Evolutionary conservation across 2,113 vertebrate species (phyloP).

Genomic region (Machaerirhynchus nigripectus): DNA sequence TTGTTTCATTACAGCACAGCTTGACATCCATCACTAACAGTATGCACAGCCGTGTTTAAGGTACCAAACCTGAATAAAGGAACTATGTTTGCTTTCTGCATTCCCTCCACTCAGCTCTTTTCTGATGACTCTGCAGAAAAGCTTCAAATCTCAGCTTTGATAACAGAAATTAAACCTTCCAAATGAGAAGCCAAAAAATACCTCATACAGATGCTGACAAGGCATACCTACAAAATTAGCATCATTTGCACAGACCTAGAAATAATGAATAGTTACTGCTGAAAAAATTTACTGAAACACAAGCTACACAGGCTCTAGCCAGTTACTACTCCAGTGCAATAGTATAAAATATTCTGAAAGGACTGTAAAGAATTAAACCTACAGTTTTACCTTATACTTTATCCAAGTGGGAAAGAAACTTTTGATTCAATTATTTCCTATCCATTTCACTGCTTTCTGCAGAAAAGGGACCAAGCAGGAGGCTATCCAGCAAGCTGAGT

Average conservation of each 20-base stretch:
- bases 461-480: background rate
- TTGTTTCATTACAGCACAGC: slow-evolving; percentile 13
- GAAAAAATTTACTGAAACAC: background rate
- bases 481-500: background rate
- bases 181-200: background rate
- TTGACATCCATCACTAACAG: background rate
- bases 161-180: background rate
- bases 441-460: background rate
- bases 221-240: background rate
- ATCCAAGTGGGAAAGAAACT: background rate
- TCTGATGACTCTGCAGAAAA: background rate
- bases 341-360: background rate
- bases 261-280: background rate
- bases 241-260: background rate
- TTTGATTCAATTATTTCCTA: background rate
- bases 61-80: background rate
- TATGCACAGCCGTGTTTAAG: background rate
- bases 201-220: background rate
- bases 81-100: background rate
- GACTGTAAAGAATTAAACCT: background rate
- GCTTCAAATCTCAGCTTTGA: background rate
- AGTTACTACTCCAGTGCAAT: background rate
- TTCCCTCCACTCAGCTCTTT: background rate
- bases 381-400: background rate
- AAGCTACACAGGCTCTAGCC: background rate